These are phyloP conservation scores for Glyphotaelius pellucidus DNA, from an alignment of 2,888 invertebrate species.

Conservation along the genomic window DNA sequence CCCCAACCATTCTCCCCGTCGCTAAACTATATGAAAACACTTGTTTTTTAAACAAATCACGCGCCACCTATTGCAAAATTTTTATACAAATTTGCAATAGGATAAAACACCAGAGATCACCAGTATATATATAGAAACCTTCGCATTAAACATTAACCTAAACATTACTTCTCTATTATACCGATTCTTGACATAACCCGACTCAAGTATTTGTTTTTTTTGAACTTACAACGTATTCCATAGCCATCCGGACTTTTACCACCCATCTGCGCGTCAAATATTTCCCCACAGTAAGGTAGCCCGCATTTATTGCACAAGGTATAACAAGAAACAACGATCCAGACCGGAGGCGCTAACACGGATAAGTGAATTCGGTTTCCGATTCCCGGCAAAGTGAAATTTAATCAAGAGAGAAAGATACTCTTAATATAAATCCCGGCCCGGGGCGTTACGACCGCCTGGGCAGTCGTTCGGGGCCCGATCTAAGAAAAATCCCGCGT, in stretches of 20 bases:
- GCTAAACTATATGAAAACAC: no score
- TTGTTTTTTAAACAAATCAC: no score
- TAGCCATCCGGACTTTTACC: not conserved
- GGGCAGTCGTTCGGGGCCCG: not conserved
- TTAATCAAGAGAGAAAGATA: not conserved
- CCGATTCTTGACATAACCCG: no score
- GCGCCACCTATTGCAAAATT: no score
- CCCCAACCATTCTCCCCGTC: no score
- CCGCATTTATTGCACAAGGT: not conserved
- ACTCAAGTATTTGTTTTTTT: no score
- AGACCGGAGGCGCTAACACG: not conserved
- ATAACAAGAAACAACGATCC: not conserved
- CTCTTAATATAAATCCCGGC: not conserved
- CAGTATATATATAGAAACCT: no score
- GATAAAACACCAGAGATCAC: no score
- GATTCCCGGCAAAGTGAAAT: not conserved
- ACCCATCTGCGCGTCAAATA: not conserved
- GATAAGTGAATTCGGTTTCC: not conserved
- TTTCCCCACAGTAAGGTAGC: not conserved
- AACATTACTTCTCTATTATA: no score
- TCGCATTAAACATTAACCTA: no score
- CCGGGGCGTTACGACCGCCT: not conserved
- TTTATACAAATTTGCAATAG: no score
- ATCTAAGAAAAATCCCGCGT: no score
- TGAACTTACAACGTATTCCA: not conserved